phyloP scores from a whole-genome alignment of 1,140 invertebrate genomes.

The Temnothorax curvispinosus region DNA sequence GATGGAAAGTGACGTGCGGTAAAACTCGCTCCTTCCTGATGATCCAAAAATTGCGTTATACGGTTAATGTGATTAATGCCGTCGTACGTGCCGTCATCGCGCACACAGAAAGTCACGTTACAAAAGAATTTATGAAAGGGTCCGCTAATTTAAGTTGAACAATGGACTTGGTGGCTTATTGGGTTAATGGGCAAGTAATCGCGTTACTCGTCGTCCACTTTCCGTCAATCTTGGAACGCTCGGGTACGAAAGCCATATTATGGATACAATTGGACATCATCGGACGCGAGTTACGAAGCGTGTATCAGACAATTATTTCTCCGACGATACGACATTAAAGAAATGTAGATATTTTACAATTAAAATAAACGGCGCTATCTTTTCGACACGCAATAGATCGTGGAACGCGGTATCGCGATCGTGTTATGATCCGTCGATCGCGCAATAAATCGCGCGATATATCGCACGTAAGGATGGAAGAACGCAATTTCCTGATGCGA shows the following conservation, averaged over 20 bases:
- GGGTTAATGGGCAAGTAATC: constrained; percentile 29
- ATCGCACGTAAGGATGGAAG: constrained; percentile 8
- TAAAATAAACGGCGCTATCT: constrained; percentile 17
- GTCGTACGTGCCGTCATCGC: not conserved
- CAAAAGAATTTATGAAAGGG: constrained; percentile 17
- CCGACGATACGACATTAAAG: not conserved
- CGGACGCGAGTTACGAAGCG: not conserved
- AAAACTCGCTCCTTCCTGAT: not conserved
- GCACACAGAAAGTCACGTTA: not conserved
- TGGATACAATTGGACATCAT: constrained; percentile 1
- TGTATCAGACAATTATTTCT: not conserved
- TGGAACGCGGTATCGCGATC: not conserved
- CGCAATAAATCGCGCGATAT: constrained; percentile 25
- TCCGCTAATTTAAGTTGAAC: not conserved
- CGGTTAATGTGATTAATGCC: constrained; percentile 29
- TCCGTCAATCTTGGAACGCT: not conserved
- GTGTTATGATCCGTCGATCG: not conserved
- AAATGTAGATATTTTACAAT: not conserved
- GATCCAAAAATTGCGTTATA: constrained; percentile 28
- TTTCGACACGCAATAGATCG: not conserved
- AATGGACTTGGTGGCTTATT: constrained; percentile 18
- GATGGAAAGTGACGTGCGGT: not conserved
- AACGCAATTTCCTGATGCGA: constrained; percentile 54
- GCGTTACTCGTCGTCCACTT: constrained; percentile 23
- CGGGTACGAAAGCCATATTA: not conserved